phyloP scores from a whole-genome alignment of 2,888 invertebrate genomes.

The Leistus spinibarbis region DNA sequence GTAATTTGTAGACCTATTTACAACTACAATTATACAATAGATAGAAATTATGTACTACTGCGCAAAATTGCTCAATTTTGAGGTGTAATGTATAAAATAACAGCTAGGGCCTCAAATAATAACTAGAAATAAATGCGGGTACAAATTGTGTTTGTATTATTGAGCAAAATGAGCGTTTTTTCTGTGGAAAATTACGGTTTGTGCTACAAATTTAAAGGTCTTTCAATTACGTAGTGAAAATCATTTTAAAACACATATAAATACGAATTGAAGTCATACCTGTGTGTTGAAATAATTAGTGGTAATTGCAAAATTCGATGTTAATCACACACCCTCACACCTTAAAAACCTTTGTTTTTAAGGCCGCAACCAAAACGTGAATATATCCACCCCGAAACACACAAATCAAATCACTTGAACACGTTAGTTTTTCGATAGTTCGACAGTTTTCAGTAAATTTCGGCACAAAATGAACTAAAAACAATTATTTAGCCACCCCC shows the following conservation, averaged over 20 bases:
- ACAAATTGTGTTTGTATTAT: too few species aligned
- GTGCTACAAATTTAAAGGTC: neutral
- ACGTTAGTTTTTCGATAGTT: neutral
- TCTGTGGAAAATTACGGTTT: too few species aligned
- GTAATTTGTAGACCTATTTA: too few species aligned
- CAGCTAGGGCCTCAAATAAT: too few species aligned
- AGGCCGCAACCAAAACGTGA: constrained; percentile 9
- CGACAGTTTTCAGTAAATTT: neutral
- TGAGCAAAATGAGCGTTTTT: too few species aligned
- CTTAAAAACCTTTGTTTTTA: constrained; percentile 33
- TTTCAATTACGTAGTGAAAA: neutral
- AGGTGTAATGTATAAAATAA: too few species aligned
- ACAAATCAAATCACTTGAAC: neutral
- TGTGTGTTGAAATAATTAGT: constrained; percentile 15
- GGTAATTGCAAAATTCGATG: neutral
- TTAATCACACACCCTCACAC: constrained; percentile 34
- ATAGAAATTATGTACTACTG: too few species aligned
- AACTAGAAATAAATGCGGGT: too few species aligned
- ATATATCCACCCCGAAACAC: constrained; percentile 4
- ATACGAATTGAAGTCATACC: constrained; percentile 20
- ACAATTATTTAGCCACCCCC: constrained; percentile 34
- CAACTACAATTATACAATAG: too few species aligned
- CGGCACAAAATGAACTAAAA: neutral
- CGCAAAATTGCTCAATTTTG: too few species aligned
- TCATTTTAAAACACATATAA: neutral